phyloP scores from a whole-genome alignment of 2,888 invertebrate species.

The Meliscaeva auricollis region DNA sequence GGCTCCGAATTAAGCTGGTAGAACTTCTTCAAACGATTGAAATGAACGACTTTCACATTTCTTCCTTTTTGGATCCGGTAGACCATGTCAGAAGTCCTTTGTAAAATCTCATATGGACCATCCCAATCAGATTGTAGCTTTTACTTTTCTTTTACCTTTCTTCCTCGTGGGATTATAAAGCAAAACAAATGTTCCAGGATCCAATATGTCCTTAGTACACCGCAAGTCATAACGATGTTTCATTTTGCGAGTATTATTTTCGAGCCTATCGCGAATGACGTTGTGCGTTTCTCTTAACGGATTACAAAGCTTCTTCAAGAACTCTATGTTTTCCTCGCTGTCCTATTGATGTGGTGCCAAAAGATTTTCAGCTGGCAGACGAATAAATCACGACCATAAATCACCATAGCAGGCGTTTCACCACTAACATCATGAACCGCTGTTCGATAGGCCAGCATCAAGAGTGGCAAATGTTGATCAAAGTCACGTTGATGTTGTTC shows the following conservation, averaged over 20 bases:
- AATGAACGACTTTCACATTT: not conserved
- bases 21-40: not conserved
- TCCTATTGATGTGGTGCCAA: constrained; percentile 74
- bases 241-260: constrained; percentile 4
- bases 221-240: constrained; percentile 22
- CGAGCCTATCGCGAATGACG: constrained; percentile 2
- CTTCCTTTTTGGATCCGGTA: too few species aligned
- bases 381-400: constrained; percentile 72
- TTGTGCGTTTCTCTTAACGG: constrained; percentile 1
- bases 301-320: constrained; percentile 8
- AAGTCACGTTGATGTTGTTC: constrained; percentile 59
- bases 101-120: constrained; percentile 9
- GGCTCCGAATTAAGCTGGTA: not conserved
- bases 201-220: not conserved
- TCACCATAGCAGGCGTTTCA: constrained; percentile 64
- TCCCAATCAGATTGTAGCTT: constrained; percentile 19
- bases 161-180: constrained; percentile 19
- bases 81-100: not conserved
- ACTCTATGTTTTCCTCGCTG: not conserved
- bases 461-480: constrained; percentile 52
- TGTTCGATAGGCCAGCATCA: constrained; percentile 63
- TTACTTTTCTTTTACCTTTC: constrained; percentile 1
- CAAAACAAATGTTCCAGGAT: constrained; percentile 11
- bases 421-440: constrained; percentile 67
- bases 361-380: constrained; percentile 68